Evolutionary conservation across 2,797 vertebrate genomes (phyloP), one percentile per base, ranked within the genome.

Genomic region (Austrolebias charrua): DNA sequence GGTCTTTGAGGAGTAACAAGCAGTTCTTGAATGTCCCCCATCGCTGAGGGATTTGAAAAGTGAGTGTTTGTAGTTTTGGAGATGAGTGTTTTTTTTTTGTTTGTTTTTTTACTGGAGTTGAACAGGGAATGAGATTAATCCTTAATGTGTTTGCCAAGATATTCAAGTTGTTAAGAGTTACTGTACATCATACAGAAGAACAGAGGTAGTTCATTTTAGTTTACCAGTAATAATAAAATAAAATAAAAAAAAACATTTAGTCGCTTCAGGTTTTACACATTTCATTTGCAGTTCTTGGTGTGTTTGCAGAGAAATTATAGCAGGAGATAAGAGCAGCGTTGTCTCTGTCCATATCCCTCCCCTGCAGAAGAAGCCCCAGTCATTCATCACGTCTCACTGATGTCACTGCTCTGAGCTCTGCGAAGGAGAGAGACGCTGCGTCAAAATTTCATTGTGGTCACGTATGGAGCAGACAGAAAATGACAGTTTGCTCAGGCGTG

Each of bases 361-460:
- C 44, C 24, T 5, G 24, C 18, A 11, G 53, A 14, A 46, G 45
- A 51, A 5, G 55, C 4, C 19, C 2, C 47, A 57, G 42, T 69
- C 57, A 10, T 46, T 73, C 63, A 47, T 38, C 20, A 44, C 19
- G 7, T 65, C 73, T 72, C 58, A 12, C 11, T 43, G 65, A 45
- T 9, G 60, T 18, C 47, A 18, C 50, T 16, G n/a, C 71, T 49
- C 53, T n/a, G 50, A 62, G 59, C 29, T 19, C 19, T 49, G 44
- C 2, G 8, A 33, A 42, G 60, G n/a, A 46, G 50, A 40, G 42
- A 59, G 54, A 53, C 56, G 1, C 18, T 50, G 24, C 50, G 76
- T 73, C 71, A 55, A 43, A 51, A 55, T 69, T 73, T 69, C 43
- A 75, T 63, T 64, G 61, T 45, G 53, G 58, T 76, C 67, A 60